Conservation (phyloP, 2,888 invertebrate species). For the Falcaria lacertinaria region DNA sequence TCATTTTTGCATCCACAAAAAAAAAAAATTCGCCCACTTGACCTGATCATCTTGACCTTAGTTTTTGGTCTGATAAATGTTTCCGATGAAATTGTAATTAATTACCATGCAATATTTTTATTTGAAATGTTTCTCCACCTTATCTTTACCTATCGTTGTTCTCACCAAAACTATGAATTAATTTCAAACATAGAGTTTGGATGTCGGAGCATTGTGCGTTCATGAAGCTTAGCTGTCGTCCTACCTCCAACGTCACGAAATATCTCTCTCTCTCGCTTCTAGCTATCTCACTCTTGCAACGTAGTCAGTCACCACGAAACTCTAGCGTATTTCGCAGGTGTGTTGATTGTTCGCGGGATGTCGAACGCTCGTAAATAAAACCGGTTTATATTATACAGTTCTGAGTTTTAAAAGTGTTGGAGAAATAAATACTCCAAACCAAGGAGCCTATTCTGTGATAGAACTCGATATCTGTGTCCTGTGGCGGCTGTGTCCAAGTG, state of each 20-base stretch:
- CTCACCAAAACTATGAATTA: too few species aligned
- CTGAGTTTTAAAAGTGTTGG: constrained; percentile 18
- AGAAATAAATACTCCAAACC: constrained; percentile 11
- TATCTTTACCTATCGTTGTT: too few species aligned
- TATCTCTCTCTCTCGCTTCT: constrained; percentile 61
- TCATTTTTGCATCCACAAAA: too few species aligned
- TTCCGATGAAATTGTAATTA: too few species aligned
- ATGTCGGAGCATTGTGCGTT: constrained; percentile 55
- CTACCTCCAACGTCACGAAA: constrained; percentile 60
- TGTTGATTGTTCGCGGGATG: constrained; percentile 36
- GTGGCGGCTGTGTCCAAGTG: constrained; percentile 31
- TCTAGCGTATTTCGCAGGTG: constrained; percentile 58
- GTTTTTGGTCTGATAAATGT: too few species aligned
- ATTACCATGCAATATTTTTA: too few species aligned
- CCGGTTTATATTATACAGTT: constrained; percentile 39
- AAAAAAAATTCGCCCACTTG: too few species aligned
- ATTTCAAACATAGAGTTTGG: neutral
- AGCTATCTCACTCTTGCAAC: constrained; percentile 58
- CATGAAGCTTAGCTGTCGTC: constrained; percentile 64
- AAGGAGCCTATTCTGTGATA: constrained; percentile 14
- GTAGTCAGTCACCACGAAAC: constrained; percentile 68
- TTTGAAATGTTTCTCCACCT: too few species aligned
- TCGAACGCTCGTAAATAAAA: constrained; percentile 56
- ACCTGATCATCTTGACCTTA: too few species aligned
- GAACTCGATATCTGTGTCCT: neutral